These are phyloP conservation scores for Apodemia duryi DNA, from an alignment of 2,888 invertebrate species.

Conservation along the genomic window DNA sequence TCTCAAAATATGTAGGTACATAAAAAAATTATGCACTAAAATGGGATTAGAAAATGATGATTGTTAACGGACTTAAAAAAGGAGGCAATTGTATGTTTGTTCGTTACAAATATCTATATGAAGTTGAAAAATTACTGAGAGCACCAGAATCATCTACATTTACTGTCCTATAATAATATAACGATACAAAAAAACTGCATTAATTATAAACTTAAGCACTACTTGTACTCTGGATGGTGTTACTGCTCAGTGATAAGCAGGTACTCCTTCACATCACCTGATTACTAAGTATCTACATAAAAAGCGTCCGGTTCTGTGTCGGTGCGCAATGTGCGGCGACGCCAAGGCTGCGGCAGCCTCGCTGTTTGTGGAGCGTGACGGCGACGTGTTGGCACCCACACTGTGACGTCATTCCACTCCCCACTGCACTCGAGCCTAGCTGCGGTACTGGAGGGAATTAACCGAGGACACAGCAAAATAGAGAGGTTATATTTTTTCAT, in stretches of 20 bases:
- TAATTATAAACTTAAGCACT: no score
- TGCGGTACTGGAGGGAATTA: background rate
- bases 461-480: background rate
- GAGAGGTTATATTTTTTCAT: background rate
- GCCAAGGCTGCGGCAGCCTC: constrained; percentile 75
- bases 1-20: no score
- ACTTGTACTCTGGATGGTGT: no score
- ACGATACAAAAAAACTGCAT: no score
- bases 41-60: no score
- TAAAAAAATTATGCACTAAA: no score
- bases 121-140: no score
- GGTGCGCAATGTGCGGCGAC: constrained; percentile 72
- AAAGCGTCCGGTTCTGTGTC: constrained; percentile 58
- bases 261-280: constrained; percentile 34
- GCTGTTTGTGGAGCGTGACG: constrained; percentile 78
- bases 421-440: constrained; percentile 15
- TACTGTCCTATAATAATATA: no score
- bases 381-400: constrained; percentile 75
- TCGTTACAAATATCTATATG: no score
- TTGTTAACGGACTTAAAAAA: no score
- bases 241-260: background rate
- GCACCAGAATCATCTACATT: no score
- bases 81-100: no score
- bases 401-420: constrained; percentile 59
- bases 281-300: constrained; percentile 51